Base-by-base conservation (phyloP, 2,113 vertebrate species). In the Chionomys nivalis region DNA sequence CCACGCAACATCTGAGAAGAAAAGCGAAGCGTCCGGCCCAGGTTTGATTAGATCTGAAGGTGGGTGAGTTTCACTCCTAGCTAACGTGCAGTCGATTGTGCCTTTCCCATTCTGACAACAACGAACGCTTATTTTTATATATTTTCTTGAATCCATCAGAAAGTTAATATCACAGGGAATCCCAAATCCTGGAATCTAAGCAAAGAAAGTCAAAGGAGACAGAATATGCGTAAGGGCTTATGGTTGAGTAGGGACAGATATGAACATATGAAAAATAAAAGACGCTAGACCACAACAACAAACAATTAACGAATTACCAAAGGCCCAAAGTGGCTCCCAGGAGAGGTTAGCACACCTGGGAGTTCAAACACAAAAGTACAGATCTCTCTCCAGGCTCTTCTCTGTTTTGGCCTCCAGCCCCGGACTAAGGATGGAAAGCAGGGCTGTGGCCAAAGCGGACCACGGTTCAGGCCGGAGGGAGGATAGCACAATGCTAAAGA, bases 31-130 rank as follows among this genome's bases (percentile, higher is more conserved):
- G 47, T 19, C 9, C 8, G 23, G 21, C 14, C 28, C 63, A 63
- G 31, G 33, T 24, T 87, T 94, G 82, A 65, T 89, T 89, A 75
- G 61, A 87, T 47, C 55, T n/a, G 42, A 97, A 75, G 91, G 49
- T 78, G 73, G 49, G 23, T 5, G 72, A n/a, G 28, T 36, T 87
- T 16, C 61, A 55, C 44, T 66, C 36, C 36, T 52, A 7, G 44
- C 28, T 66, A 17, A 4, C n/a, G 42, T 2, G 61, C 23, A 42
- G 26, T 79, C 85, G 78, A 31, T 89, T 61, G 24, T 7, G 47
- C 4, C 16, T 52, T 42, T 55, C 28, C 85, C 70, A 63, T n/a
- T 12, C 19, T 66, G 55, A 91, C 24, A 93, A 52, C 4, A n/a
- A 73, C 6, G 5, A 94, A 91, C 42, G 68, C 72, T 4, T 3